phyloP scores from a whole-genome alignment of 2,888 invertebrate species.

The Drosophila demipolita region DNA sequence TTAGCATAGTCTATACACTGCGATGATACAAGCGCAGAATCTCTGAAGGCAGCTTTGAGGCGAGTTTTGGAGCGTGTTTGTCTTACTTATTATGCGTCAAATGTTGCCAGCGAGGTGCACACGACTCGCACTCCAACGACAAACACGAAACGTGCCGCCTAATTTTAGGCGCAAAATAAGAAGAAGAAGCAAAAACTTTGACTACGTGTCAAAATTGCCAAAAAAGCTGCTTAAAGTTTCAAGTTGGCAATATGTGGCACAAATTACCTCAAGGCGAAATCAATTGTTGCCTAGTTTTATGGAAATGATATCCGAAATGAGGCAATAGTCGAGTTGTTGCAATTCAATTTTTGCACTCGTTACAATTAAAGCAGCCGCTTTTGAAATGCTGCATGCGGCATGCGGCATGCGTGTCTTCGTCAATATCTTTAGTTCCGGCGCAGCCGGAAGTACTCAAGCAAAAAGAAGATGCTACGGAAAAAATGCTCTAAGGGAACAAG shows the following conservation, averaged over 20 bases:
- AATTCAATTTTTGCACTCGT: constrained; percentile 74
- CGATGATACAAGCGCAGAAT: constrained; percentile 3
- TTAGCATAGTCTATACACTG: constrained; percentile 3
- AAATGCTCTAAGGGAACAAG: constrained; percentile 53
- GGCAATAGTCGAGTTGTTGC: constrained; percentile 5
- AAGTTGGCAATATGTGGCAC: constrained; percentile 46
- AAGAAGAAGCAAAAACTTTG: constrained; percentile 23
- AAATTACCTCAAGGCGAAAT: constrained; percentile 50
- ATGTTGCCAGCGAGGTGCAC: constrained; percentile 55
- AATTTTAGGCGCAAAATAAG: constrained; percentile 55
- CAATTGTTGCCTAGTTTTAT: constrained; percentile 36
- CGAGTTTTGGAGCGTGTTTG: constrained; percentile 19
- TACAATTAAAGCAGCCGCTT: constrained; percentile 64
- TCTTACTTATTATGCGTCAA: constrained; percentile 73
- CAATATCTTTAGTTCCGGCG: constrained; percentile 64
- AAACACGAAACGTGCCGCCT: constrained; percentile 66
- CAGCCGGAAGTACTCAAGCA: constrained; percentile 77
- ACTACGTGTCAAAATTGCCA: constrained; percentile 53
- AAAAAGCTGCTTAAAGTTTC: constrained; percentile 50
- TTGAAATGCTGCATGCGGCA: constrained; percentile 42
- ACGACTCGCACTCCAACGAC: constrained; percentile 31
- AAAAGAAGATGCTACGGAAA: constrained; percentile 37
- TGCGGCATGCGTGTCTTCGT: constrained; percentile 44
- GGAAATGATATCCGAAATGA: not conserved
- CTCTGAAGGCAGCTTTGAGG: constrained; percentile 13